A percentile compares a stretch with the other conserved stretches of the same genome.
These are phyloP conservation scores for Corythornis cristatus DNA, from an alignment of 2,113 vertebrate species.

Conservation along the genomic window DNA sequence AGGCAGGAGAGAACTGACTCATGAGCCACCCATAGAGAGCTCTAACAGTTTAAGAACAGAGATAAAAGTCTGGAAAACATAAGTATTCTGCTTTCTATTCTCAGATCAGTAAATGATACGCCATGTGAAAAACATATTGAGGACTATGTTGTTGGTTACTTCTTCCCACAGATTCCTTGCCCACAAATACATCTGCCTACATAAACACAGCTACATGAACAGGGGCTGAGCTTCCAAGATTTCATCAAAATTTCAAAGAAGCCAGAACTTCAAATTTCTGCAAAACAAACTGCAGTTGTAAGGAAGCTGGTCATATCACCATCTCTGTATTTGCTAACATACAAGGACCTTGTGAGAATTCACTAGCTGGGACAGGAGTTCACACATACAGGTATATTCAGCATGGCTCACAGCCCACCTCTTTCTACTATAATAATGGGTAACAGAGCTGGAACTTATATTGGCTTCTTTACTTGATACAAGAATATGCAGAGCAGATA, in stretches of 20 bases:
- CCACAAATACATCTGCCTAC: background rate
- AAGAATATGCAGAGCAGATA: background rate
- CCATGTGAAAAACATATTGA: background rate
- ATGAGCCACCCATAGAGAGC: background rate
- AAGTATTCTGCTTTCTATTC: background rate
- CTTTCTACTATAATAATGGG: background rate
- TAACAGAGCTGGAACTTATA: background rate
- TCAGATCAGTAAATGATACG: background rate
- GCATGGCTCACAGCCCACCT: background rate
- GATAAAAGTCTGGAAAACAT: background rate
- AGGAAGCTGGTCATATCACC: background rate
- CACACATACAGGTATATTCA: background rate
- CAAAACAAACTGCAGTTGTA: background rate
- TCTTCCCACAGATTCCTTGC: background rate
- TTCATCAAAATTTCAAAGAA: background rate
- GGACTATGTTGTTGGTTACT: background rate
- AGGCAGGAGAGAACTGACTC: background rate
- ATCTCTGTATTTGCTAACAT: fast-evolving
- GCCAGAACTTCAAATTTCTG: background rate
- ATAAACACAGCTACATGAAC: background rate
- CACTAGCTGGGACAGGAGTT: background rate
- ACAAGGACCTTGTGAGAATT: background rate
- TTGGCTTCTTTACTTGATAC: background rate
- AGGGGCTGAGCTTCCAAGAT: background rate
- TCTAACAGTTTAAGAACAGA: background rate